These are phyloP conservation scores for Balearica regulorum DNA, from an alignment of 2,797 vertebrate species.

Conservation along the genomic window DNA sequence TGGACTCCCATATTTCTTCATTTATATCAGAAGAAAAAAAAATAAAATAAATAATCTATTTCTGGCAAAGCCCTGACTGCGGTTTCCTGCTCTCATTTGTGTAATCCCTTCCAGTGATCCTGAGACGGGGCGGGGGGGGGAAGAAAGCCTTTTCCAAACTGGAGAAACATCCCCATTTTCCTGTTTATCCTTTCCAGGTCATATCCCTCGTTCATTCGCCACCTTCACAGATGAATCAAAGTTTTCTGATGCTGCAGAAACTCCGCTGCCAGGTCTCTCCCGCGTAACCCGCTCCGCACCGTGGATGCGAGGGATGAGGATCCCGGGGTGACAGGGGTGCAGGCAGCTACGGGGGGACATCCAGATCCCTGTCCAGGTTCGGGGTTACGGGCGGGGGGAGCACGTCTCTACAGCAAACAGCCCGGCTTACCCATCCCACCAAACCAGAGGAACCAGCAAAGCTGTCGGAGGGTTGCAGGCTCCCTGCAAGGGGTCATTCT, in stretches of 20 bases:
- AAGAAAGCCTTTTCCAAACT: constrained; percentile 17
- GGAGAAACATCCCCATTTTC: constrained; percentile 28
- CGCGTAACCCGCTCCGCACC: constrained; percentile 40
- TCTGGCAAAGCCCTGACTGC: constrained; percentile 54
- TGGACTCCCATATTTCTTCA: constrained; percentile 44
- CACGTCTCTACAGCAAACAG: not conserved
- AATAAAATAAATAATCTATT: constrained; percentile 16
- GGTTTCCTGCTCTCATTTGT: constrained; percentile 60
- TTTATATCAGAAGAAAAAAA: constrained; percentile 42
- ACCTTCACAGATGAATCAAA: constrained; percentile 30
- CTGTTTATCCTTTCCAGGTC: constrained; percentile 50
- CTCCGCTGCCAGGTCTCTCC: not conserved
- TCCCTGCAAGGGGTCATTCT: not conserved
- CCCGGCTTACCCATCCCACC: not conserved
- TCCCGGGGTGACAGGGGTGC: not conserved
- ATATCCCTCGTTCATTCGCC: not conserved
- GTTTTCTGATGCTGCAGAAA: constrained; percentile 32
- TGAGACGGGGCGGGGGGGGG: not conserved
- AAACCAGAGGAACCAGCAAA: not conserved
- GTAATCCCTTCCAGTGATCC: constrained; percentile 58
- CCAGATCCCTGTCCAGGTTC: not conserved
- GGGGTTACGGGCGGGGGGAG: not conserved
- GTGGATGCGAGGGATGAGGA: not conserved
- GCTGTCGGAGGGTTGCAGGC: not conserved
- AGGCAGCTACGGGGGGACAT: not conserved